Percentiles rank a stretch among this genome's conserved stretches.
phyloP scores from a whole-genome alignment of 2,797 vertebrate genomes.

The Danio albolineatus region DNA sequence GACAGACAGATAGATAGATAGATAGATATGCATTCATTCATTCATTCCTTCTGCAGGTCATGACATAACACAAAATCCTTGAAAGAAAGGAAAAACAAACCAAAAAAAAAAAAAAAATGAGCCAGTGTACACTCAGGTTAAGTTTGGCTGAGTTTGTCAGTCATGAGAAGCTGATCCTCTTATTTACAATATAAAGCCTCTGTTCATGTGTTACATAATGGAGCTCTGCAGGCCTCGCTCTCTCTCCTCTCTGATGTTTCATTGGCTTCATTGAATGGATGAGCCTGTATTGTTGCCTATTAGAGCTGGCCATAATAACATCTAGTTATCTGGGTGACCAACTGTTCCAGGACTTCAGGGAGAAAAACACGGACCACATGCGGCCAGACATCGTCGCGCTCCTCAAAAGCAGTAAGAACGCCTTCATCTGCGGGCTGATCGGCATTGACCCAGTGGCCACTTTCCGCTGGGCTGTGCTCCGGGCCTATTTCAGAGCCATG shows the following conservation, averaged over 20 bases:
- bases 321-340: background rate
- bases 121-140: background rate
- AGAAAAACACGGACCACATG: constrained; percentile 99
- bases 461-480: constrained; percentile 96
- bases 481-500: constrained; percentile 94
- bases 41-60: no score
- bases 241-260: constrained; percentile 9
- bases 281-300: background rate
- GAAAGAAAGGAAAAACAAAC: background rate
- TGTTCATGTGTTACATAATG: constrained; percentile 10
- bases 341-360: constrained; percentile 89
- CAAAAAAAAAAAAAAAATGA: background rate
- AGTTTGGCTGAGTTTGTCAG: constrained; percentile 19
- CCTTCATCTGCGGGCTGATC: constrained; percentile 95
- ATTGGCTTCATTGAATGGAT: constrained; percentile 3
- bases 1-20: no score
- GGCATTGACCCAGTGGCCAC: constrained; percentile 93
- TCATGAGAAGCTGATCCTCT: constrained; percentile 27
- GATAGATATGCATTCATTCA: no score
- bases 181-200: constrained; percentile 23
- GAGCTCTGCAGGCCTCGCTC: background rate
- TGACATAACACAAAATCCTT: background rate
- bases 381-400: constrained; percentile 95
- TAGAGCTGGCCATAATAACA: background rate
- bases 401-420: constrained; percentile 93